A percentile compares a stretch with the other conserved stretches of the same genome.
phyloP scores from a whole-genome alignment of 2,797 vertebrate species.

The Spondyliosoma cantharus region DNA sequence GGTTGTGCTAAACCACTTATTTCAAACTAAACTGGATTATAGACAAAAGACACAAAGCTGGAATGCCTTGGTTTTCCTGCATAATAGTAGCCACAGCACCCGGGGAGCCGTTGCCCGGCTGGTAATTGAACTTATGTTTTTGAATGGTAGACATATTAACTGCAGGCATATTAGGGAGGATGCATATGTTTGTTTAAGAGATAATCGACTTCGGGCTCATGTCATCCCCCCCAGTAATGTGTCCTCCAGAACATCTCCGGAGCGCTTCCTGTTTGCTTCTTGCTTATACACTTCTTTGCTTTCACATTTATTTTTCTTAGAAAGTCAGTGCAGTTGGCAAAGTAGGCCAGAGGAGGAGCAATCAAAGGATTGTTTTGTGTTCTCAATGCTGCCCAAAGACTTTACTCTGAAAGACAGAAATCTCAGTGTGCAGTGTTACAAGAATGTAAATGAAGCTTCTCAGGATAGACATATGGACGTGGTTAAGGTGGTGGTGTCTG shows the following conservation, averaged over 20 bases:
- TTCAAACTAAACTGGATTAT: conserved; percentile 89
- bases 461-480: conserved; percentile 64
- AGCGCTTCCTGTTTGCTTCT: conserved; percentile 41
- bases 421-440: conserved; percentile 32
- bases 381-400: conserved; percentile 35
- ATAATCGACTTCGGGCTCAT: conserved; percentile 43
- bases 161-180: conserved; percentile 62
- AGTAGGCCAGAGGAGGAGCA: conserved; percentile 44
- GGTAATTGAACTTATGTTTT: conserved; percentile 82
- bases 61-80: conserved; percentile 79
- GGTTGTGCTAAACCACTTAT: conserved; percentile 87
- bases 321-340: conserved; percentile 17
- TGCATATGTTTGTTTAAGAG: conserved; percentile 70
- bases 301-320: conserved; percentile 28
- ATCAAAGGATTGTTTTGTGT: conserved; percentile 51
- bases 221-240: conserved; percentile 19
- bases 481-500: conserved; percentile 54
- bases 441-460: conserved; percentile 54
- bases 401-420: conserved; percentile 11
- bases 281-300: conserved; percentile 5
- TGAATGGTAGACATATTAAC: conserved; percentile 76
- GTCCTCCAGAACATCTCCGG: conserved; percentile 33
- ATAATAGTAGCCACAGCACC: conserved; percentile 68
- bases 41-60: conserved; percentile 79
- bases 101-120: conserved; percentile 64